Evolutionary conservation across 2,797 vertebrate species (phyloP).

Genomic region (Alca torda): DNA sequence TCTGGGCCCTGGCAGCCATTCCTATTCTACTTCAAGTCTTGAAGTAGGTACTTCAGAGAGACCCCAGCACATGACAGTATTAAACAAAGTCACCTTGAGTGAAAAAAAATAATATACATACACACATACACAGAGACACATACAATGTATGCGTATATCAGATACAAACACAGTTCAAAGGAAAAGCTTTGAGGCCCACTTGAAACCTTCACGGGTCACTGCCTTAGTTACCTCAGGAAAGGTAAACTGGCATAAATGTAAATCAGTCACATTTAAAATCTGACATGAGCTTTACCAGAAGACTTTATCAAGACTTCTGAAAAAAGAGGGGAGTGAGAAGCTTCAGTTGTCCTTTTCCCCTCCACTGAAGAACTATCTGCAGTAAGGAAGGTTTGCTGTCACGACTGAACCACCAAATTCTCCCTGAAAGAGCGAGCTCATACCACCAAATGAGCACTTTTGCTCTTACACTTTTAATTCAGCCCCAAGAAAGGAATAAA

Average conservation of each 20-base stretch:
- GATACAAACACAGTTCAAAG: neutral
- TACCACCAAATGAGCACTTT: neutral
- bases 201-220: neutral
- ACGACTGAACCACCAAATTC: neutral
- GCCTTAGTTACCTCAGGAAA: neutral
- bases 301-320: neutral
- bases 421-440: neutral
- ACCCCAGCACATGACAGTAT: neutral
- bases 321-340: neutral
- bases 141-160: neutral
- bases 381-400: neutral
- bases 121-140: accelerated
- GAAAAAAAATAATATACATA: neutral
- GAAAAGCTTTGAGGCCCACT: neutral
- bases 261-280: neutral
- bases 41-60: neutral
- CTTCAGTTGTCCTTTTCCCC: neutral
- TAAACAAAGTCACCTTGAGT: neutral
- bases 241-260: neutral
- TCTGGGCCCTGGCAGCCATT: neutral
- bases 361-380: neutral
- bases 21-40: neutral
- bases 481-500: neutral
- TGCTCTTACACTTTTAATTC: neutral
- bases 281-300: neutral